Evolutionary conservation across 2,113 vertebrate genomes (phyloP), one percentile per base, ranked within the genome.

Genomic region (Perca fluviatilis): DNA sequence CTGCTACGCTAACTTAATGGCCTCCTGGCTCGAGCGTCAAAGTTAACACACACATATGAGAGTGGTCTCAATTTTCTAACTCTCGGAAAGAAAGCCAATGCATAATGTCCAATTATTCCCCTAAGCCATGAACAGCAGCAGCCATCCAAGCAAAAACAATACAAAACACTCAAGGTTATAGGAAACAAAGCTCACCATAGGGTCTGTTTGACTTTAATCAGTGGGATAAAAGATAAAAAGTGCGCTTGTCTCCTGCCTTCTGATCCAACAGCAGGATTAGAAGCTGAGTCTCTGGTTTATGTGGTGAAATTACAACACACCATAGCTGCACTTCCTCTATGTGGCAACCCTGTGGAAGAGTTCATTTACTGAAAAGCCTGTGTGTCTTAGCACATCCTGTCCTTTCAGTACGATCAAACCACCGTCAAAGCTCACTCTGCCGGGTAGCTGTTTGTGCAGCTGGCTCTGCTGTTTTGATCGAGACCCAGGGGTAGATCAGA

Each of bases 401-500:
- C 53, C 80, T 86, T 84, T 80, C 79, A 89, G 74, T 74, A 7
- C 10, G 43, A 72, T 85, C 81, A 91, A 89, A 91, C 89, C 80
- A 76, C 75, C 49, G 49, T 85, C 80, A 90, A 87, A 91, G 77
- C 82, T 84, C 88, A 86, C 84, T 78, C 81, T 79, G 70, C 64
- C 36, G 33, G 76, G 54, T 21, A 12, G 77, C 69, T 67, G 89
- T 94, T 94, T 94, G 94, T 89, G 89, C 93, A 95, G 92, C 88
- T 91, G 88, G 86, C 74, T 85, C 80, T 84, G 87, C 73, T 93
- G 91, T 91, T 94, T 93, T 91, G 80, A 89, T 79, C 77, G 84
- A 75, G 74, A 81, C 69, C 64, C 89, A 79, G 91, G 62, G 82
- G 88, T 27, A 79, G 88, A 89, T 88, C 83, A 85, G 65, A 89